Percentiles rank a stretch among this genome's conserved stretches.
These are phyloP conservation scores for Crenichthys baileyi DNA, from an alignment of 2,797 vertebrate genomes.

Conservation along the genomic window DNA sequence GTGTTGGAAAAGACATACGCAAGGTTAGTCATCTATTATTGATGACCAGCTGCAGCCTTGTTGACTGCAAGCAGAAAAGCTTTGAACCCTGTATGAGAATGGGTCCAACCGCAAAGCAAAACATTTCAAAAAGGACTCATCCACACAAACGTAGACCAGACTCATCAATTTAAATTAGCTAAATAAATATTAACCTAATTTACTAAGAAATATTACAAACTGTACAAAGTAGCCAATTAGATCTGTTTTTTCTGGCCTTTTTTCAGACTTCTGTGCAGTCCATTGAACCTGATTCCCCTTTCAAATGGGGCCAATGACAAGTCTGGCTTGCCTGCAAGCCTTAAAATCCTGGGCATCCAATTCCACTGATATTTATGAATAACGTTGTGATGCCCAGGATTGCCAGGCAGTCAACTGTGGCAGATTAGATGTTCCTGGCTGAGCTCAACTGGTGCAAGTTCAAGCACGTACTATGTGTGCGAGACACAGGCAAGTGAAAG, in stretches of 20 bases:
- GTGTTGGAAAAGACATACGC: slow-evolving; percentile 53
- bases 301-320: slow-evolving; percentile 48
- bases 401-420: slow-evolving; percentile 50
- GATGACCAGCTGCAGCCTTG: slow-evolving; percentile 59
- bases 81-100: slow-evolving; percentile 44
- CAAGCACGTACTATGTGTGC: slow-evolving; percentile 1
- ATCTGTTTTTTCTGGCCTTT: slow-evolving; percentile 25
- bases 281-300: slow-evolving; percentile 47
- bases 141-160: neutral
- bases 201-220: slow-evolving; percentile 5
- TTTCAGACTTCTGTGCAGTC: slow-evolving; percentile 41
- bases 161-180: neutral
- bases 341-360: slow-evolving; percentile 47
- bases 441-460: no score
- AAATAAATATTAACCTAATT: neutral
- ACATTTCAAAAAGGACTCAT: slow-evolving; percentile 13
- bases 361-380: slow-evolving; percentile 30
- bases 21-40: slow-evolving; percentile 74
- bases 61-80: slow-evolving; percentile 27
- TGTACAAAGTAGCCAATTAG: slow-evolving; percentile 8
- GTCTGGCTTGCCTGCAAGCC: slow-evolving; percentile 61
- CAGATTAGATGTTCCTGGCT: slow-evolving; percentile 42
- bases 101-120: slow-evolving; percentile 14
- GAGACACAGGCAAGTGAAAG: no score
- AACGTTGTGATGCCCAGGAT: slow-evolving; percentile 24